These are phyloP conservation scores for Pseudomyrmex sp. DNA, from an alignment of 1,140 invertebrate species.

Conservation along the genomic window DNA sequence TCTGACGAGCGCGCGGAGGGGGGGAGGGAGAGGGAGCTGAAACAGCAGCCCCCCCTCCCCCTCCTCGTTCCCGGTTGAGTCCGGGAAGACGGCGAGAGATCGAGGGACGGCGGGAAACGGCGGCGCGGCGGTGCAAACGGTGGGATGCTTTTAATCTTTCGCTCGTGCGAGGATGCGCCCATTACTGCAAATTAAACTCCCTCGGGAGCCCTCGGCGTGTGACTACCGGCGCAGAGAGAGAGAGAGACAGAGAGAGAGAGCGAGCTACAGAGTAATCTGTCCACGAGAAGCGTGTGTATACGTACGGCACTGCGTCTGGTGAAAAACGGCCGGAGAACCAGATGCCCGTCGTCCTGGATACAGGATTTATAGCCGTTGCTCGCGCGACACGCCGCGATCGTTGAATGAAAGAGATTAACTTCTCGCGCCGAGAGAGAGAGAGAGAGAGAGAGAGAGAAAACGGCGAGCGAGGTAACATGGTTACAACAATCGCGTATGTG, in stretches of 20 bases:
- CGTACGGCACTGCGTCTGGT: slow-evolving; percentile 55
- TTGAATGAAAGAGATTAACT: slow-evolving; percentile 66
- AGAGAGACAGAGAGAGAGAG: neutral
- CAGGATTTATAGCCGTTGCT: slow-evolving; percentile 65
- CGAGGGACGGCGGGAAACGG: slow-evolving; percentile 51
- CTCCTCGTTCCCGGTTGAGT: slow-evolving; percentile 53
- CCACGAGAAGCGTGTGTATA: slow-evolving; percentile 63
- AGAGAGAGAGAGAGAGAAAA: slow-evolving; percentile 11
- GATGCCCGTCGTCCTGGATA: slow-evolving; percentile 70
- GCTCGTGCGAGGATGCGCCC: slow-evolving; percentile 75
- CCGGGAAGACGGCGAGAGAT: slow-evolving; percentile 69
- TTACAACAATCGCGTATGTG: slow-evolving; percentile 20
- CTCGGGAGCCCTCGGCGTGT: slow-evolving; percentile 70
- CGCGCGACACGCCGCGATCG: slow-evolving; percentile 64
- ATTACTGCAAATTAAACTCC: slow-evolving; percentile 80
- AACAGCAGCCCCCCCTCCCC: slow-evolving; percentile 45
- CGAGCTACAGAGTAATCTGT: slow-evolving; percentile 71
- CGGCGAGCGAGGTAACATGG: slow-evolving; percentile 49
- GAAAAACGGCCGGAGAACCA: slow-evolving; percentile 69
- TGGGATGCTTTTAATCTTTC: slow-evolving; percentile 77
- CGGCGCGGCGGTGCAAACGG: slow-evolving; percentile 45
- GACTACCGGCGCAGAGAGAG: slow-evolving; percentile 53
- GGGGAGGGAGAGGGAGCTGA: neutral
- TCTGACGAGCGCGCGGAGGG: slow-evolving; percentile 59
- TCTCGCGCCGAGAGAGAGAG: slow-evolving; percentile 21